Evolutionary conservation across 2,797 vertebrate species (phyloP).

Genomic region (Pitangus sulphuratus): DNA sequence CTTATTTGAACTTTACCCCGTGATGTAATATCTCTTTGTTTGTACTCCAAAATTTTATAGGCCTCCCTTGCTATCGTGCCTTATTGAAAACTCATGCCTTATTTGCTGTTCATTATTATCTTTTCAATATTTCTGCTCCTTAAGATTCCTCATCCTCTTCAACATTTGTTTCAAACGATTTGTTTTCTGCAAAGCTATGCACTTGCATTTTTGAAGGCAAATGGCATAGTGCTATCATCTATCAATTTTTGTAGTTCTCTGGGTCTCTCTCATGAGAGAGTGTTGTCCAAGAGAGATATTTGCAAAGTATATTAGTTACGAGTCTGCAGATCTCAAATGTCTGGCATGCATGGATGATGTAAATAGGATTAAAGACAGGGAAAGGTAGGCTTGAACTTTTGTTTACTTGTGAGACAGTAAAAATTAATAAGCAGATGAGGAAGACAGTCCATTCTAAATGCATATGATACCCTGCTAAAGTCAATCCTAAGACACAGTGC

Average conservation of each 20-base stretch:
- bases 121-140: conserved; percentile 39
- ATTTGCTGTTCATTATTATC: conserved; percentile 34
- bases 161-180: conserved; percentile 39
- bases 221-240: not conserved
- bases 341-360: not conserved
- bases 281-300: not conserved
- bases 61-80: not conserved
- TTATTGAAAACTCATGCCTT: conserved; percentile 60
- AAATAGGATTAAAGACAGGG: not conserved
- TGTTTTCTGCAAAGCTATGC: not conserved
- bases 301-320: not conserved
- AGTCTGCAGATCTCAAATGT: not conserved
- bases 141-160: not conserved
- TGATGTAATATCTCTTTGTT: conserved; percentile 39
- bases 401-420: not conserved
- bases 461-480: not conserved
- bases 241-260: not conserved
- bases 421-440: not conserved
- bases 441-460: not conserved
- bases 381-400: not conserved
- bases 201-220: not conserved
- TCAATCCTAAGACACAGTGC: not conserved
- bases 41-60: conserved; percentile 54
- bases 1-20: not conserved
- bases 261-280: not conserved